Evolutionary conservation across 2,797 vertebrate species (phyloP).

Genomic region (Scarus forsteni): DNA sequence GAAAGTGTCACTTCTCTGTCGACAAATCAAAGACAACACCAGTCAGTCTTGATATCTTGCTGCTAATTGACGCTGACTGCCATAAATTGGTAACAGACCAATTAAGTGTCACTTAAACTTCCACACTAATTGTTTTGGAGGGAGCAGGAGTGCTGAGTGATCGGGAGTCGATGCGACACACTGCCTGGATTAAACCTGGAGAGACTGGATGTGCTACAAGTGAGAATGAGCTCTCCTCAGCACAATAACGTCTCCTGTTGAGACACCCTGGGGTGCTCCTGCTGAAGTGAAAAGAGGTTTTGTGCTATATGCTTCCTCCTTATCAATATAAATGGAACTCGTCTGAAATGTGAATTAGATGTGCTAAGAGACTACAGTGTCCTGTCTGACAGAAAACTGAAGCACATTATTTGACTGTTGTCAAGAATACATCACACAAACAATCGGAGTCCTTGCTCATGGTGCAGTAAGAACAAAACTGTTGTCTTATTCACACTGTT

Average conservation of each 20-base stretch:
- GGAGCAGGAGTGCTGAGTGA: slow-evolving; percentile 26
- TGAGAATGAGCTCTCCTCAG: slow-evolving; percentile 35
- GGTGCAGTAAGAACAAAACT: neutral
- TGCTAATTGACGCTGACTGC: slow-evolving; percentile 20
- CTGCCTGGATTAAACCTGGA: slow-evolving; percentile 37
- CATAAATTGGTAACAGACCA: slow-evolving; percentile 41
- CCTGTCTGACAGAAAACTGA: slow-evolving; percentile 37
- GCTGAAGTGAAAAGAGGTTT: slow-evolving; percentile 46
- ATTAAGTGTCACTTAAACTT: slow-evolving; percentile 47
- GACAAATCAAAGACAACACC: slow-evolving; percentile 30
- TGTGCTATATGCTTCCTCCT: slow-evolving; percentile 26
- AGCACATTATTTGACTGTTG: slow-evolving; percentile 43
- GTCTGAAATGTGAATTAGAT: slow-evolving; percentile 31
- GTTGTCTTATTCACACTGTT: too few relatives aligned
- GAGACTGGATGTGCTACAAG: slow-evolving; percentile 32
- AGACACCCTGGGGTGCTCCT: slow-evolving; percentile 27
- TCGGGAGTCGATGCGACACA: slow-evolving; percentile 23
- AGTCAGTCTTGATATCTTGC: slow-evolving; percentile 16
- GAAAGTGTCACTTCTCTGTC: slow-evolving; percentile 2
- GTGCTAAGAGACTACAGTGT: slow-evolving; percentile 21
- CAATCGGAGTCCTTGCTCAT: slow-evolving; percentile 54
- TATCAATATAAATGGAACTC: slow-evolving; percentile 41
- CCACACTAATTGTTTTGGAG: slow-evolving; percentile 35
- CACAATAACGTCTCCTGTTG: slow-evolving; percentile 44
- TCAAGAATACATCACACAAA: slow-evolving; percentile 32